Percentiles rank a stretch among this genome's conserved stretches.
phyloP scores from a whole-genome alignment of 2,797 vertebrate genomes.

The Bradypodion ventrale region DNA sequence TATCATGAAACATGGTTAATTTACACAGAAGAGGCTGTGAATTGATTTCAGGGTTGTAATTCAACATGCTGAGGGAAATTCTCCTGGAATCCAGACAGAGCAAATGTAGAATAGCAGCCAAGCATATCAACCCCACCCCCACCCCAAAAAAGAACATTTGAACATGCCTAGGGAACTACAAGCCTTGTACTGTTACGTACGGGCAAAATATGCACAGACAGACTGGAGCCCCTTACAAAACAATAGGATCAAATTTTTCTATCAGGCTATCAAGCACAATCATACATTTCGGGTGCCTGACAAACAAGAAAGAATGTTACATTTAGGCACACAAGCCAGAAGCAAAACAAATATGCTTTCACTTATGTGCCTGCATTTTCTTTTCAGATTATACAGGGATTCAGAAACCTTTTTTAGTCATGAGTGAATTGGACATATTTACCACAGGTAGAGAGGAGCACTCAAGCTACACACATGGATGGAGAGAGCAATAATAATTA shows the following conservation, averaged over 20 bases:
- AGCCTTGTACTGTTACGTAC: constrained; percentile 71
- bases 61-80: constrained; percentile 73
- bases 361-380: constrained; percentile 60
- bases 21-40: constrained; percentile 71
- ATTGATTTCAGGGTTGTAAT: constrained; percentile 73
- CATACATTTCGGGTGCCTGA: constrained; percentile 63
- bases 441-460: too few species aligned
- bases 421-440: too few species aligned
- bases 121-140: constrained; percentile 68
- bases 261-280: constrained; percentile 62
- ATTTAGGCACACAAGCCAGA: constrained; percentile 54
- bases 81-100: constrained; percentile 66
- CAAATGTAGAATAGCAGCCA: constrained; percentile 67
- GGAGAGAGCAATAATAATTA: too few species aligned
- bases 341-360: constrained; percentile 68
- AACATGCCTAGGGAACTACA: constrained; percentile 68
- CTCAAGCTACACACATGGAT: too few species aligned
- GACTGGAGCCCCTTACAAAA: constrained; percentile 74
- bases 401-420: too few species aligned
- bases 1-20: constrained; percentile 66
- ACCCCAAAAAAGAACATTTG: constrained; percentile 51
- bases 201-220: constrained; percentile 73
- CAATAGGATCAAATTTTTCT: constrained; percentile 76
- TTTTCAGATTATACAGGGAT: constrained; percentile 52
- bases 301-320: constrained; percentile 54